Evolutionary conservation across 2,797 vertebrate species (phyloP).

Genomic region (Diglossa cyanea): DNA sequence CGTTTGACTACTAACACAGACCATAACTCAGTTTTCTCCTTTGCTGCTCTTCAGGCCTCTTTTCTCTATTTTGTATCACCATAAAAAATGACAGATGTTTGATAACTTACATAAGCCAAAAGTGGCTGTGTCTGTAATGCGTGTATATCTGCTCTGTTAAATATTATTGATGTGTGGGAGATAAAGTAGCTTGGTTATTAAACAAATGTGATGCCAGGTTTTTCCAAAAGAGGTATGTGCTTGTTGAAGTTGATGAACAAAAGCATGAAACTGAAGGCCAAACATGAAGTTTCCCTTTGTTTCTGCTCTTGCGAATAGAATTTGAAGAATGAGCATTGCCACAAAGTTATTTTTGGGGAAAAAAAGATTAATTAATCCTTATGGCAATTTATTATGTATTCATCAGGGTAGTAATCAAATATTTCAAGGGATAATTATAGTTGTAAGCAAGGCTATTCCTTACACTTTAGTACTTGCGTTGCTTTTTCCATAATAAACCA

Average conservation of each 20-base stretch:
- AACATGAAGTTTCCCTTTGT: not conserved
- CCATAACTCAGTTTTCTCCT: conserved; percentile 13
- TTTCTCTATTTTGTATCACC: conserved; percentile 2
- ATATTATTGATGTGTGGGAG: not conserved
- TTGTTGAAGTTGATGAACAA: not conserved
- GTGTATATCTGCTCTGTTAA: not conserved
- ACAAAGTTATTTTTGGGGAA: not conserved
- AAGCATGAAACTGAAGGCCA: not conserved
- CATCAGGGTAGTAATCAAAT: not conserved
- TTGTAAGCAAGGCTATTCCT: not conserved
- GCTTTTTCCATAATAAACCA: not conserved
- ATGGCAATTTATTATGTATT: not conserved
- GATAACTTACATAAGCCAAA: not conserved
- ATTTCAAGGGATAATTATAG: not conserved
- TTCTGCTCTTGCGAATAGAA: not conserved
- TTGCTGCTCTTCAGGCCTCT: conserved; percentile 41
- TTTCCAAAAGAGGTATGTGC: not conserved
- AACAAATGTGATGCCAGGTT: not conserved
- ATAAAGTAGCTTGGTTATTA: not conserved
- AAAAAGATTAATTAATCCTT: not conserved
- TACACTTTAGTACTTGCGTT: not conserved
- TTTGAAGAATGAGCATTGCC: not conserved
- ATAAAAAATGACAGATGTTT: not conserved
- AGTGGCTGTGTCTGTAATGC: not conserved
- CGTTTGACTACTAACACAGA: conserved; percentile 55